Percentiles rank a stretch among this genome's conserved stretches.
These are phyloP conservation scores for Ophraella communa DNA, from an alignment of 2,888 invertebrate genomes.

Conservation along the genomic window DNA sequence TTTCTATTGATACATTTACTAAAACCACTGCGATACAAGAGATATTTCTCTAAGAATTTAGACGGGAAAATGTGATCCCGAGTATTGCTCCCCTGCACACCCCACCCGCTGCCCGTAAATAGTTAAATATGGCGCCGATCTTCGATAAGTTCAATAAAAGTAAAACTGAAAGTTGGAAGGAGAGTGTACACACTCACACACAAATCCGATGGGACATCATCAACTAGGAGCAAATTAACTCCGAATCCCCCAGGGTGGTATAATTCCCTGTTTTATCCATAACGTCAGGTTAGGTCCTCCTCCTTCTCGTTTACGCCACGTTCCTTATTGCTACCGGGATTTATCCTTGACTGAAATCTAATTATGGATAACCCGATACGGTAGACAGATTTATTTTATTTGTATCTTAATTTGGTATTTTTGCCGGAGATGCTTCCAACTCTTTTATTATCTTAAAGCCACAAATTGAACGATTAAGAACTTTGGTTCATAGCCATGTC, in stretches of 20 bases:
- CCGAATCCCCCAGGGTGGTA: constrained; percentile 54
- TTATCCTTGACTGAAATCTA: constrained; percentile 46
- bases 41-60: too few relatives aligned
- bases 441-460: too few relatives aligned
- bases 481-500: too few relatives aligned
- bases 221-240: constrained; percentile 59
- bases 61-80: too few relatives aligned
- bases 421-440: too few relatives aligned
- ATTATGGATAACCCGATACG: constrained; percentile 42
- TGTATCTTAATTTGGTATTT: constrained; percentile 4
- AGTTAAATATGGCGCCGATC: constrained; percentile 23
- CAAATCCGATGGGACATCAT: constrained; percentile 56
- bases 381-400: constrained; percentile 8
- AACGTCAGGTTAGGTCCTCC: constrained; percentile 51
- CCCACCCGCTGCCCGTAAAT: too few relatives aligned
- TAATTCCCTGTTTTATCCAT: constrained; percentile 57
- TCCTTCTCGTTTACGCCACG: constrained; percentile 46
- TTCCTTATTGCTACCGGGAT: constrained; percentile 41
- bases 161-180: constrained; percentile 38
- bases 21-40: too few relatives aligned
- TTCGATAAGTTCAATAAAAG: constrained; percentile 34
- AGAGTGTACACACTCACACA: too few relatives aligned
- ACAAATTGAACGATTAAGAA: too few relatives aligned
- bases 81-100: too few relatives aligned
- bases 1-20: too few relatives aligned